A percentile compares a stretch with the other conserved stretches of the same genome.
phyloP scores from a whole-genome alignment of 2,113 vertebrate genomes.

The Neolamprologus tretocephalus region DNA sequence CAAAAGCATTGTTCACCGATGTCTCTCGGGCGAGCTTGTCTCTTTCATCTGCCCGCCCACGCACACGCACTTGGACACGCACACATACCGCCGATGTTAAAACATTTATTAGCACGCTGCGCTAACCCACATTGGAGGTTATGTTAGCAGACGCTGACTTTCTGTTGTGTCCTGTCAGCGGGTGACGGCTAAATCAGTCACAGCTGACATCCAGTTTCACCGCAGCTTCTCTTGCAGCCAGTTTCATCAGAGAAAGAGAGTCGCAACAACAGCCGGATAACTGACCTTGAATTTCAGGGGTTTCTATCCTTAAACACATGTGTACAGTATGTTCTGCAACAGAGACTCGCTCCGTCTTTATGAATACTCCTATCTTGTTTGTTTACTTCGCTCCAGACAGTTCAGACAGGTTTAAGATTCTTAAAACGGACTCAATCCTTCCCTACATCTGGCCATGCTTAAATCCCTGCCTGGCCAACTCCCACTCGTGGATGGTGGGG shows the following conservation, averaged over 20 bases:
- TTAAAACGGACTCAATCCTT: conserved; percentile 60
- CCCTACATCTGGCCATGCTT: conserved; percentile 52
- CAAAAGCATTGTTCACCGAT: conserved; percentile 50
- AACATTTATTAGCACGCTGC: conserved; percentile 53
- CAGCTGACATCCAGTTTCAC: conserved; percentile 8
- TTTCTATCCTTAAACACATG: background rate
- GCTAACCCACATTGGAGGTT: conserved; percentile 37
- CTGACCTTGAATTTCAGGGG: background rate
- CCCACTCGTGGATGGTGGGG: conserved; percentile 3
- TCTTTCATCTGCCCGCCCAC: conserved; percentile 49
- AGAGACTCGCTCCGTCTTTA: background rate
- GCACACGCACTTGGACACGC: conserved; percentile 1
- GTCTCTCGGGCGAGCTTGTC: conserved; percentile 57
- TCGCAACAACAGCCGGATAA: background rate
- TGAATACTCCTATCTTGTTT: background rate
- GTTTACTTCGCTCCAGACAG: conserved; percentile 26
- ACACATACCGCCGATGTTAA: conserved; percentile 27
- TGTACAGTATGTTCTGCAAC: background rate
- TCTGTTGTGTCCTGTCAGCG: conserved; percentile 32
- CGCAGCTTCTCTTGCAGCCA: conserved; percentile 15
- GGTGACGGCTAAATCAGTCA: conserved; percentile 50
- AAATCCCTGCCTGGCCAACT: conserved; percentile 28
- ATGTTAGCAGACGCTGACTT: conserved; percentile 30
- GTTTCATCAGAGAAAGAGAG: conserved; percentile 23
- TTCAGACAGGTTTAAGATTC: conserved; percentile 64